Percentiles rank a stretch among this genome's conserved stretches.
Conservation (phyloP, 2,113 vertebrate species). For the Chionomys nivalis region DNA sequence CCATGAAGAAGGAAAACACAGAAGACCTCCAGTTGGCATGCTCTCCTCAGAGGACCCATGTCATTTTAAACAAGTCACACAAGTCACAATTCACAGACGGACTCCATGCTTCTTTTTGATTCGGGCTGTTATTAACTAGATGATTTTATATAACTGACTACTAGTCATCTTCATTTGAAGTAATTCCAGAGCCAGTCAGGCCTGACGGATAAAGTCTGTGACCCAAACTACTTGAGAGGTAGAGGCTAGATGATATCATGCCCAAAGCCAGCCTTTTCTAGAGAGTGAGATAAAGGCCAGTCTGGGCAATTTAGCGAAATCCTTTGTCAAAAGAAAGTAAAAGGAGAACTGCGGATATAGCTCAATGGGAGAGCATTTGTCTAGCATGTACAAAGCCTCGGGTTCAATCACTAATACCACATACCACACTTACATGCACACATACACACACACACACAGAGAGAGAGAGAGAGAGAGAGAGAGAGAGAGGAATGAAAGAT, state of each 20-base stretch:
- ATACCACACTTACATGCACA: not conserved
- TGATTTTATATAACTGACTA: not conserved
- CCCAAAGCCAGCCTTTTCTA: not conserved
- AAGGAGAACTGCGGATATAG: not conserved
- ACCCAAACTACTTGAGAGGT: not conserved
- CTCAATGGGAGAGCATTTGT: not conserved
- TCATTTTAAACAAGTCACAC: not conserved
- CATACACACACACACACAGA: not conserved
- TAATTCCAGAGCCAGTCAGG: not conserved
- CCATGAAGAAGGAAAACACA: not conserved
- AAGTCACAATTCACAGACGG: not conserved
- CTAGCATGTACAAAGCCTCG: not conserved
- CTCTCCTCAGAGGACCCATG: not conserved
- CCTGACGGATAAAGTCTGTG: not conserved
- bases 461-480: not conserved
- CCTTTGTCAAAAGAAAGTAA: not conserved
- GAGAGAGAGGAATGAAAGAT: not conserved
- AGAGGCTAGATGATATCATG: not conserved
- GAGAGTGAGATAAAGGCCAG: not conserved
- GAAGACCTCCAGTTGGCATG: not conserved
- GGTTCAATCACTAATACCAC: not conserved
- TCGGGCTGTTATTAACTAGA: not conserved
- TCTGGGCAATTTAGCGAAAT: not conserved
- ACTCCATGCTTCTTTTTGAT: not conserved
- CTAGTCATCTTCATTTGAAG: slow-evolving; percentile 2